Evolutionary conservation across 1,140 invertebrate species (phyloP), one percentile per base, ranked within the genome.

Genomic region (Forficula auricularia): DNA sequence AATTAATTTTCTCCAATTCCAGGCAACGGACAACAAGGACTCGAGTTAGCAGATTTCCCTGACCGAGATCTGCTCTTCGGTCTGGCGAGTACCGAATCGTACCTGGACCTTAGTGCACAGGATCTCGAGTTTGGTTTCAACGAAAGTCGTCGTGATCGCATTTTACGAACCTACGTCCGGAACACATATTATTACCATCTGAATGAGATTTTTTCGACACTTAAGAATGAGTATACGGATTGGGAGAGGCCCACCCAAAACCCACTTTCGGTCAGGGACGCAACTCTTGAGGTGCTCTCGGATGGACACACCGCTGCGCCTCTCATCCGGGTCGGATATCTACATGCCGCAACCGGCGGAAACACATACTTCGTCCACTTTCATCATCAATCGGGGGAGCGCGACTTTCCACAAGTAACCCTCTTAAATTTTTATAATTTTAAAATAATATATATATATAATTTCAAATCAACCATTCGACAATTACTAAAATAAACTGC

Each of bases 201-300:
- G 42, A 86, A 88, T 61, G 85, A 88, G 62, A 89, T 87, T 52
- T 88, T 82, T 64, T 85, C 83, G 14, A 84, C 85, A 19, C 66
- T 90, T 39, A 82, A 85, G 61, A 91, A 90, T 58, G 86, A 91
- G 58, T 91, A 91, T 62, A 90, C 85, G 35, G 85, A 91, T 58
- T 91, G 86, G 86, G 84, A 87, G 56, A 72, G 77, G 50, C 71
- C 81, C 47, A 60, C 78, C 50, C 42, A 39, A 58, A 85, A 70
- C 64, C 82, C 78, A 33, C 60, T 78, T 47, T 78, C 73, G 53
- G 75, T 81, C 9, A 62, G 81, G n/a, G 80, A 83, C 58, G 54
- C 75, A 72, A 62, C 48, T 50, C 62, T 69, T 3, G 61, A 72
- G 53, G 73, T 86, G 32, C 61, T 89, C n/a, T 82, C 82, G 54